Evolutionary conservation across 2,888 invertebrate species (phyloP).

Genomic region (Kuschelorhynchus macadamiae): DNA sequence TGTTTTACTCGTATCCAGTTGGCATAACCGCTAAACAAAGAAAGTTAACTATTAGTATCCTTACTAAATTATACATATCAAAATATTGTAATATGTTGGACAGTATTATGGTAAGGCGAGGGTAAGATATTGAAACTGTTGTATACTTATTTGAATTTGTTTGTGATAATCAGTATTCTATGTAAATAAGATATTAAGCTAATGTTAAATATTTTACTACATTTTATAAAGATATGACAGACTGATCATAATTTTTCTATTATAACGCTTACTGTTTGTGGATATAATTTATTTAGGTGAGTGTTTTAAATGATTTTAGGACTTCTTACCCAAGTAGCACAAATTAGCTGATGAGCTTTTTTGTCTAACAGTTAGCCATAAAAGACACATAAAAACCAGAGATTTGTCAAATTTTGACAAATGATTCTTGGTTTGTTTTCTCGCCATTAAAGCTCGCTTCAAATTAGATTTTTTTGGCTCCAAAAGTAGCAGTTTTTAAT

Average conservation of each 20-base stretch:
- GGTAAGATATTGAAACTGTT: slow-evolving; percentile 35
- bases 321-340: no score
- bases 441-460: no score
- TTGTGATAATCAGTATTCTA: slow-evolving; percentile 60
- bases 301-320: no score
- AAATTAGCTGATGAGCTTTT: no score
- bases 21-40: not conserved
- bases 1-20: no score
- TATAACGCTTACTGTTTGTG: slow-evolving; percentile 35
- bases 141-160: slow-evolving; percentile 54
- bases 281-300: slow-evolving; percentile 58
- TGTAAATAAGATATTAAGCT: slow-evolving; percentile 57
- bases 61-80: slow-evolving; percentile 45
- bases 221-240: slow-evolving; percentile 61
- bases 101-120: slow-evolving; percentile 32
- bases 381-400: no score
- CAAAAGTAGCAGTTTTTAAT: no score
- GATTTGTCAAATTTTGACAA: no score
- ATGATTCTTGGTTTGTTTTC: no score
- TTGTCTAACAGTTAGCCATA: no score
- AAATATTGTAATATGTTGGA: slow-evolving; percentile 35
- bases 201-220: slow-evolving; percentile 62
- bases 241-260: slow-evolving; percentile 65
- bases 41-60: slow-evolving; percentile 34
- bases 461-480: no score